A percentile compares a stretch with the other conserved stretches of the same genome.
Evolutionary conservation across 2,797 vertebrate species (phyloP).

Genomic region (Lerista edwardsae): DNA sequence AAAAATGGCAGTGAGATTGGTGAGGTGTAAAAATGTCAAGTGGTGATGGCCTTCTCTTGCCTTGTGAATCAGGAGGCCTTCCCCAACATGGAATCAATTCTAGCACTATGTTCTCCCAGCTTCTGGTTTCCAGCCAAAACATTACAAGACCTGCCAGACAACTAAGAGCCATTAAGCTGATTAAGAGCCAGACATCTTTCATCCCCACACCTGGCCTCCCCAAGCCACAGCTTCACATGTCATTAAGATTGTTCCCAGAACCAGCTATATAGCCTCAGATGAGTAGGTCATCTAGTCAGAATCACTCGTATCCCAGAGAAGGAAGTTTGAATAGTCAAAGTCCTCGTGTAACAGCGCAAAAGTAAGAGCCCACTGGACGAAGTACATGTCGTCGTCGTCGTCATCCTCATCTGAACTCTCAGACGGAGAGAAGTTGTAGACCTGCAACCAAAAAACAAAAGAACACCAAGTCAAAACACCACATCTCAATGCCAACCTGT

Average conservation of each 20-base stretch:
- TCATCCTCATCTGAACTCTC: constrained; percentile 59
- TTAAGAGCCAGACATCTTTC: not conserved
- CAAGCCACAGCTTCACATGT: constrained; percentile 16
- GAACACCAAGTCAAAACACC: not conserved
- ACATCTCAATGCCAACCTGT: not conserved
- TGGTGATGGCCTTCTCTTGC: not conserved
- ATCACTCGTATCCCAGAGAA: constrained; percentile 29
- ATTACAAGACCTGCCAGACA: rapidly evolving
- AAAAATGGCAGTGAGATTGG: not conserved
- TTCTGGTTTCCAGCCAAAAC: not conserved
- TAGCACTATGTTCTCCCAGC: rapidly evolving
- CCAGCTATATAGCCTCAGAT: not conserved
- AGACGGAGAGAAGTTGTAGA: constrained; percentile 50
- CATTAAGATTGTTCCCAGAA: not conserved
- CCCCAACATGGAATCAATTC: not conserved
- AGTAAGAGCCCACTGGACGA: constrained; percentile 77
- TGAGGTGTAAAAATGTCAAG: not conserved
- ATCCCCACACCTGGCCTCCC: not conserved
- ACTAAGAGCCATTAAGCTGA: not conserved
- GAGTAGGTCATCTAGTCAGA: constrained; percentile 18
- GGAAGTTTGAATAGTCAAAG: rapidly evolving
- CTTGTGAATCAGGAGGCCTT: not conserved
- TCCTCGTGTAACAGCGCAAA: constrained; percentile 69
- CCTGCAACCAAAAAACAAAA: constrained; percentile 35
- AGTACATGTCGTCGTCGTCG: constrained; percentile 65